Base-by-base conservation (phyloP, 2,113 vertebrate species). In the Boleophthalmus pectinirostris region DNA sequence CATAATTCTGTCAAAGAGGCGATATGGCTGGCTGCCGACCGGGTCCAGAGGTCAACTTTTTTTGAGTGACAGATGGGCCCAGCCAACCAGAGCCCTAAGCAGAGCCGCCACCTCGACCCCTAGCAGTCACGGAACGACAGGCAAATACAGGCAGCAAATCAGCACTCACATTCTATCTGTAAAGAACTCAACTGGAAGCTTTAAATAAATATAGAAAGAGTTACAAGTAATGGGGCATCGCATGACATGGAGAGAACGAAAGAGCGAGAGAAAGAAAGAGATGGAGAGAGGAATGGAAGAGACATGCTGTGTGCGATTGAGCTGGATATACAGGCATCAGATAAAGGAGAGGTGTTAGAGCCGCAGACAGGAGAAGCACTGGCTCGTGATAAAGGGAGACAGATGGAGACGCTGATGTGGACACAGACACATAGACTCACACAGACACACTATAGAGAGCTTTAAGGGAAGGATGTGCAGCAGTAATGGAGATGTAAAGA, bases 61-160 rank as follows among this genome's bases (percentile, higher is more conserved):
- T 95, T 79, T 93, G 94, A 96, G 89, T 96, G 96, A 95, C 96
- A 97, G 95, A 97, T 93, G 95, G 94, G 90, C 86, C 91, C 94
- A 95, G 88, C 95, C 95, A 95, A 93, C 94, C 94, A 94, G 91
- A 95, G 93, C 90, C 89, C 92, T 92, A 92, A 95, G 91, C 88
- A 92, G 88, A 87, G 92, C 90, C 88, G 58, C 86, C 78, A 73
- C 71, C 72, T 75, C 14, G 35, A 68, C 79, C 73, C 73, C 29
- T 56, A 33, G 20, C 35, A 25, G 64, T 84, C 60, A 16, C 66
- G 51, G 90, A 91, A 89, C 93, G 90, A 92, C 87, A 80, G 88
- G 92, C 93, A 93, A 92, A 7, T 85, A 90, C 87, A 93, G 89
- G 80, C 78, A 85, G 81, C 84, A 75, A 89, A 91, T 89, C 88